phyloP scores from a whole-genome alignment of 1,140 invertebrate species.

The Formica selysi region DNA sequence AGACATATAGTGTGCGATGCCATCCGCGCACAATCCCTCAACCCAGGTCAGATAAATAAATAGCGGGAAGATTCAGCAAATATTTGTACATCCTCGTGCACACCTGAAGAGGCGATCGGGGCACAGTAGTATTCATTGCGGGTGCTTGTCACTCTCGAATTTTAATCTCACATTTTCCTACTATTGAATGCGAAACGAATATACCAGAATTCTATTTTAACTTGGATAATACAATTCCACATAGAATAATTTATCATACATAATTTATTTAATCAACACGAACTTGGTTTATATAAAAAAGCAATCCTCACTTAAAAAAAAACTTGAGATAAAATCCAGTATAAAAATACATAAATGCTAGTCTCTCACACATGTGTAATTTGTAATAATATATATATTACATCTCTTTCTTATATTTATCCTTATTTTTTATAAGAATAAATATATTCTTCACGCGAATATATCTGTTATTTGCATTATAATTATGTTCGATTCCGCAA shows the following conservation, averaged over 20 bases:
- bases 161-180: slow-evolving; percentile 44
- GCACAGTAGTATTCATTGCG: slow-evolving; percentile 27
- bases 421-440: background rate
- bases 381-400: background rate
- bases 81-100: slow-evolving; percentile 63
- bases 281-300: background rate
- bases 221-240: background rate
- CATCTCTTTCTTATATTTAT: background rate
- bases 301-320: background rate
- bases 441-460: background rate
- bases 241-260: background rate
- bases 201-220: background rate
- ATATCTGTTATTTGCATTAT: background rate
- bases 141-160: slow-evolving; percentile 35
- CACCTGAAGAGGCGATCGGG: slow-evolving; percentile 67
- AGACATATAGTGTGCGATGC: background rate
- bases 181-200: background rate
- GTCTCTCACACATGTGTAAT: background rate
- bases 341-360: background rate
- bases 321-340: background rate
- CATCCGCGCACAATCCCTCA: slow-evolving; percentile 39
- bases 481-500: background rate
- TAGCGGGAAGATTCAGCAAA: slow-evolving; percentile 70
- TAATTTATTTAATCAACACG: slow-evolving; percentile 27
- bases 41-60: slow-evolving; percentile 72